Evolutionary conservation across 2,888 invertebrate genomes (phyloP).

Genomic region (Tetrapedia diversipes): DNA sequence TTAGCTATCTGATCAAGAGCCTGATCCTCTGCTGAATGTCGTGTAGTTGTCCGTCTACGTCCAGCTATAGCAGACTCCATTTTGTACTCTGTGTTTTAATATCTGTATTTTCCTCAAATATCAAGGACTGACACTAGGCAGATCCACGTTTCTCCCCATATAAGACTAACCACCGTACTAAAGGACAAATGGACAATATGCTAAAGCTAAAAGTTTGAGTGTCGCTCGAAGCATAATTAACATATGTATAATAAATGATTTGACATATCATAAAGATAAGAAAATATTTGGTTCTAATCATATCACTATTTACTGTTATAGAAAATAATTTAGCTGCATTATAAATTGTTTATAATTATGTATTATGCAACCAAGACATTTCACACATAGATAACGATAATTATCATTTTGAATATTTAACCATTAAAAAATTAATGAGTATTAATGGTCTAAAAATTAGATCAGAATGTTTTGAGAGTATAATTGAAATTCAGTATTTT

Average conservation of each 20-base stretch:
- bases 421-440: neutral
- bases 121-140: conserved; percentile 37
- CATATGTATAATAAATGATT: conserved; percentile 8
- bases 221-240: conserved; percentile 34
- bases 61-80: conserved; percentile 83
- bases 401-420: conserved; percentile 4
- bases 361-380: conserved; percentile 37
- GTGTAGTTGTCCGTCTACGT: conserved; percentile 91
- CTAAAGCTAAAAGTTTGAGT: conserved; percentile 44
- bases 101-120: conserved; percentile 33
- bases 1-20: conserved; percentile 98
- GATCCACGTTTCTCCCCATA: conserved; percentile 50
- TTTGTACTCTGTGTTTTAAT: conserved; percentile 41
- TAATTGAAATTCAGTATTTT: neutral
- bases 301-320: too few species aligned
- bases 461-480: neutral
- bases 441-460: neutral
- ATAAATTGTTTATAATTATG: neutral
- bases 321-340: neutral
- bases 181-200: conserved; percentile 56
- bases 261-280: conserved; percentile 5
- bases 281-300: too few species aligned
- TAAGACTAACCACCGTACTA: conserved; percentile 62
- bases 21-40: conserved; percentile 98
- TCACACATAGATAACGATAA: neutral